Conservation (phyloP, 2,888 invertebrate species). For the Abscondita cerata region DNA sequence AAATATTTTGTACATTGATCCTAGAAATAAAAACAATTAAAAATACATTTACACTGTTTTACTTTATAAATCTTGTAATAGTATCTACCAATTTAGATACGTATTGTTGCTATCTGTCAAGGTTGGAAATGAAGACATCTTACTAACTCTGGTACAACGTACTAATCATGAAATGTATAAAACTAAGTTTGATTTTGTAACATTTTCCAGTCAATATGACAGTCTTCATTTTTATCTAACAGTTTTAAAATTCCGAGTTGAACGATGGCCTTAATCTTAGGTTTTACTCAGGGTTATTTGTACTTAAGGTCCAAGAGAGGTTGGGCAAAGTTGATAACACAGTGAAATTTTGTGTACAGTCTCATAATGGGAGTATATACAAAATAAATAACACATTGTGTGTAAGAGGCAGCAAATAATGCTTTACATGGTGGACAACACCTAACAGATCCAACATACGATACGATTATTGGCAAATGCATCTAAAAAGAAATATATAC, state of each 20-base stretch:
- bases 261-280: conserved; percentile 22
- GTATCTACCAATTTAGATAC: conserved; percentile 47
- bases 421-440: conserved; percentile 51
- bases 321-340: conserved; percentile 36
- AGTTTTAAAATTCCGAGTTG: conserved; percentile 12
- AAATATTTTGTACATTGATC: conserved; percentile 59
- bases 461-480: conserved; percentile 52
- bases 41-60: conserved; percentile 54
- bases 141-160: not conserved
- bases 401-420: conserved; percentile 33
- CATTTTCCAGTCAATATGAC: not conserved
- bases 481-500: conserved; percentile 45
- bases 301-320: conserved; percentile 47
- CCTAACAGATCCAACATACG: conserved; percentile 56
- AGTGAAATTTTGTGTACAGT: conserved; percentile 52
- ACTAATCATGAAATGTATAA: not conserved
- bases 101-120: conserved; percentile 42
- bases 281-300: conserved; percentile 44
- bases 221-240: conserved; percentile 12
- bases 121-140: conserved; percentile 21
- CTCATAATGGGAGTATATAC: conserved; percentile 51
- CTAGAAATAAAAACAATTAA: conserved; percentile 57
- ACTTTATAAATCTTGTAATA: conserved; percentile 41
- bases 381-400: conserved; percentile 33
- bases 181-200: not conserved